These are phyloP conservation scores for Napeogenes inachia DNA, from an alignment of 2,888 invertebrate genomes.

Conservation along the genomic window DNA sequence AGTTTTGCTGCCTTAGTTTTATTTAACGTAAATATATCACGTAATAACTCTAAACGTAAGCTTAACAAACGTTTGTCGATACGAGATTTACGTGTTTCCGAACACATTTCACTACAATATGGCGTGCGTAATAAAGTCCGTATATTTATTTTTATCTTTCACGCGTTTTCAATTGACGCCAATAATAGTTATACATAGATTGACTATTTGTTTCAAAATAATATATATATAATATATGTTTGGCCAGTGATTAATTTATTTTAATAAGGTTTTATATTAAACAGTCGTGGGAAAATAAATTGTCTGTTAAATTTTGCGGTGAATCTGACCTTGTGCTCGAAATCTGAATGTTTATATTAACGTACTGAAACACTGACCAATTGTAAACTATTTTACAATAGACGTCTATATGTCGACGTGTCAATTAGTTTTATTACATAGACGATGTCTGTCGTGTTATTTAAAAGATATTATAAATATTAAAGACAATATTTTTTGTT, in stretches of 20 bases:
- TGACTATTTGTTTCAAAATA: no score
- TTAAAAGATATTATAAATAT: no score
- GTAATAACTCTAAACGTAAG: no score
- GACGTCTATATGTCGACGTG: slow-evolving; percentile 43
- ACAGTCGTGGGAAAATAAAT: slow-evolving; percentile 23
- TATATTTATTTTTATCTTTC: slow-evolving; percentile 38
- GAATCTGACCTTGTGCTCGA: slow-evolving; percentile 49
- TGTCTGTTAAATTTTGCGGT: slow-evolving; percentile 45
- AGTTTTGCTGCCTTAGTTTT: no score
- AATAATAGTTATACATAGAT: slow-evolving; percentile 36
- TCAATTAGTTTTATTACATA: slow-evolving; percentile 31
- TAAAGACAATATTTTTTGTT: no score
- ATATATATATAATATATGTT: no score
- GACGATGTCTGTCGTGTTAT: background rate
- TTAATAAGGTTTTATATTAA: no score
- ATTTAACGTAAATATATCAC: no score
- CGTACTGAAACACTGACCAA: slow-evolving; percentile 52
- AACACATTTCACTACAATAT: background rate
- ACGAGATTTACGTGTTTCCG: slow-evolving; percentile 5
- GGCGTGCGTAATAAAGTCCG: background rate
- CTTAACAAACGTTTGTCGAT: background rate
- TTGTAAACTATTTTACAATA: slow-evolving; percentile 55
- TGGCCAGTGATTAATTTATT: no score
- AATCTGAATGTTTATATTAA: slow-evolving; percentile 54
- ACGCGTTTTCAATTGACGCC: slow-evolving; percentile 53